Conservation (phyloP, 1,140 invertebrate genomes). For the Bicyclus anynana region DNA sequence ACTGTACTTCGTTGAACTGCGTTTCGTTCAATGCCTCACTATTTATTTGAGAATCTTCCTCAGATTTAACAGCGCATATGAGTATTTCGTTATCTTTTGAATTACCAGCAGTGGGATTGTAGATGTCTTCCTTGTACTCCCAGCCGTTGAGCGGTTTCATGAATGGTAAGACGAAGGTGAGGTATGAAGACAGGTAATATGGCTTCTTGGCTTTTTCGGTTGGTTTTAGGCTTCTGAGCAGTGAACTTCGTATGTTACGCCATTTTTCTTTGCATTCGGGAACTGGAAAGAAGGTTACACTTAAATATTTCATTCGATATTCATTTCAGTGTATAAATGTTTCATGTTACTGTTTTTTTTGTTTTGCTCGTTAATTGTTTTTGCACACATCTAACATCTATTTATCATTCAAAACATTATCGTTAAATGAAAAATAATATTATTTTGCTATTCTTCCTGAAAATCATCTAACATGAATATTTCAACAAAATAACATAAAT, state of each 20-base stretch:
- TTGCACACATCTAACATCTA: no score
- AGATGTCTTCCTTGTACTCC: slow-evolving; percentile 22
- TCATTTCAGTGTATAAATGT: no score
- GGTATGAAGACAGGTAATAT: slow-evolving; percentile 32
- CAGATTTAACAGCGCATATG: slow-evolving; percentile 21
- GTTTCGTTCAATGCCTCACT: slow-evolving; percentile 10
- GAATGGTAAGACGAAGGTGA: slow-evolving; percentile 38
- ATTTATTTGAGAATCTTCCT: slow-evolving; percentile 20
- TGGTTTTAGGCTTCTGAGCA: slow-evolving; percentile 35
- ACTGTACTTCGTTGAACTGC: neutral
- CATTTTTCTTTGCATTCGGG: slow-evolving; percentile 45
- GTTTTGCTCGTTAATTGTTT: no score
- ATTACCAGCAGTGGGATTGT: neutral
- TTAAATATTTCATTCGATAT: no score
- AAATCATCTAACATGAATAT: no score
- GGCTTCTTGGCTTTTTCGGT: slow-evolving; percentile 35
- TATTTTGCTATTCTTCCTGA: no score
- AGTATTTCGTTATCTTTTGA: slow-evolving; percentile 15
- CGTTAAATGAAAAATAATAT: no score
- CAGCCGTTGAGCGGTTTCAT: slow-evolving; percentile 27
- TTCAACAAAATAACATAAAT: no score
- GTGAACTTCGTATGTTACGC: slow-evolving; percentile 39
- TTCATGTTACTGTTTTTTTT: no score
- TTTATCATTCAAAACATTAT: no score
- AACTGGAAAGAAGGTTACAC: slow-evolving; percentile 37